Evolutionary conservation across 1,140 invertebrate species (phyloP).

Genomic region (Oreohelix idahoensis): DNA sequence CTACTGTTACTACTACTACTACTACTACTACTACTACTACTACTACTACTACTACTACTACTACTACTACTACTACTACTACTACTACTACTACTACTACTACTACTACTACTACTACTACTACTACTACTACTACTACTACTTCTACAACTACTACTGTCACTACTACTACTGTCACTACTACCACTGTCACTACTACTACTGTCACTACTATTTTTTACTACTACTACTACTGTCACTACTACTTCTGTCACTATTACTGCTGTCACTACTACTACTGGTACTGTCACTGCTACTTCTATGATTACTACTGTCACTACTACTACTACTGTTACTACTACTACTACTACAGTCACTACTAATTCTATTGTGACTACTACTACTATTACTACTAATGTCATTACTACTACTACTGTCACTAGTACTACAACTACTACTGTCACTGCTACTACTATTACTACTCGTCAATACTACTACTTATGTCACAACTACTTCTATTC

Average conservation of each 20-base stretch:
- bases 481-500: too few species aligned
- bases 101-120: conserved; percentile 25
- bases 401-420: too few species aligned
- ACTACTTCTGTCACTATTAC: background rate
- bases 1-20: conserved; percentile 12
- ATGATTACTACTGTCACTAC: background rate
- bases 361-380: background rate
- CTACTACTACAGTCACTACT: background rate
- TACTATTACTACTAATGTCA: too few species aligned
- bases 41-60: conserved; percentile 26
- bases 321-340: background rate
- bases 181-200: background rate
- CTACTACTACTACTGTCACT: background rate
- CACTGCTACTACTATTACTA: too few species aligned
- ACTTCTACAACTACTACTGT: background rate
- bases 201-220: background rate
- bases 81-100: conserved; percentile 16
- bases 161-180: background rate
- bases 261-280: background rate
- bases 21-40: conserved; percentile 20
- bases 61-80: conserved; percentile 25
- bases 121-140: background rate
- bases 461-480: too few species aligned
- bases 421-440: too few species aligned
- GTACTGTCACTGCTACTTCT: background rate